Conservation (phyloP, 2,113 vertebrate genomes). For the Noturus placidus region DNA sequence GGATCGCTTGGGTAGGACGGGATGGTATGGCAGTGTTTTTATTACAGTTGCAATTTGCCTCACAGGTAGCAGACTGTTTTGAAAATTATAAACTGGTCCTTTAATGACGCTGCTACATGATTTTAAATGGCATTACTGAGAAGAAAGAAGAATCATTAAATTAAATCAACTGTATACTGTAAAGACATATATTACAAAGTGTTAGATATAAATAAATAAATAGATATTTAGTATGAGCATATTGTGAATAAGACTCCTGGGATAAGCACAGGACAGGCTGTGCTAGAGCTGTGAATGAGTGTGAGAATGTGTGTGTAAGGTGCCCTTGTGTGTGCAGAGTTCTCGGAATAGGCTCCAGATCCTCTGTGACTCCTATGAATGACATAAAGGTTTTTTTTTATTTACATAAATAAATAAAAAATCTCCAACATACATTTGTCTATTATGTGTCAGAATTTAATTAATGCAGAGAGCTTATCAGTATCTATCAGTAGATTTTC, state of each 20-base stretch:
- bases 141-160: background rate
- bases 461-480: background rate
- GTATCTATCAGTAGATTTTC: slow-evolving; percentile 1
- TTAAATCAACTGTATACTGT: background rate
- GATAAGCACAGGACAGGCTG: background rate
- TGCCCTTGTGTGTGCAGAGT: background rate
- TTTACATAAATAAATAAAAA: background rate
- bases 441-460: slow-evolving; percentile 2
- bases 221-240: background rate
- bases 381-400: background rate
- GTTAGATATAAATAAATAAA: too few species aligned
- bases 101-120: background rate
- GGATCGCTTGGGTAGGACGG: background rate
- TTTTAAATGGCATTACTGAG: background rate
- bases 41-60: background rate
- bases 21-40: background rate
- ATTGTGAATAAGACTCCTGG: background rate
- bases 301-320: background rate
- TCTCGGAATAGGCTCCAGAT: background rate
- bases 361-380: background rate
- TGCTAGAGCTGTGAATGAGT: background rate
- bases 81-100: background rate
- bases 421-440: background rate
- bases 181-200: background rate
- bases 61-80: background rate